Evolutionary conservation across 2,113 vertebrate species (phyloP).

Genomic region (Chloroceryle aenea): DNA sequence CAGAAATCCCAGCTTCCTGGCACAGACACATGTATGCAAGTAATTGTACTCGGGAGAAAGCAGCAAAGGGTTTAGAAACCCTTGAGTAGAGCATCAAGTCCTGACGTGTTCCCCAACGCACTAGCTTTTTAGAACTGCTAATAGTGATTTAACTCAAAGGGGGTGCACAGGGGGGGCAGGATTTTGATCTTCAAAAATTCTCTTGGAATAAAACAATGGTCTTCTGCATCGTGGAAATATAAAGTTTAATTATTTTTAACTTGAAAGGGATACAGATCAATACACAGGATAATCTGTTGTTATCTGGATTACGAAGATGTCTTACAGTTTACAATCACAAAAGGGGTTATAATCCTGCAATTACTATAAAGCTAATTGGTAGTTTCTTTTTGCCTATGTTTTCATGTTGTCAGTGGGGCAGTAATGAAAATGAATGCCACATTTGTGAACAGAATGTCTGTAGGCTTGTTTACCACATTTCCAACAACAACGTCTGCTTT

Average conservation of each 20-base stretch:
- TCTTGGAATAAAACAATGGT: neutral
- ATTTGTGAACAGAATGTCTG: conserved; percentile 76
- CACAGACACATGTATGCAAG: neutral
- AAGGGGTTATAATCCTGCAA: conserved; percentile 33
- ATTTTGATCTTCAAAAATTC: neutral
- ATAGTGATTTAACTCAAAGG: neutral
- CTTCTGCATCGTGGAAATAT: neutral
- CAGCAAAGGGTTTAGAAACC: neutral
- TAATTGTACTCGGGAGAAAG: neutral
- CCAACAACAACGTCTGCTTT: conserved; percentile 76
- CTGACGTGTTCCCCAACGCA: neutral
- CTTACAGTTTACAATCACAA: neutral
- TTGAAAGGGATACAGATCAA: conserved; percentile 37
- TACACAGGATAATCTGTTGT: conserved; percentile 3
- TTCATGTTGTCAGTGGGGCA: conserved; percentile 71
- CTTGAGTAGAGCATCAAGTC: neutral
- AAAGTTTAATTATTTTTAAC: conserved; percentile 64
- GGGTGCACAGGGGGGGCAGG: accelerated
- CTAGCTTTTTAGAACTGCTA: neutral
- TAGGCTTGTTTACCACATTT: conserved; percentile 74
- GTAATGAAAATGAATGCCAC: conserved; percentile 70
- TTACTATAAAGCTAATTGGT: conserved; percentile 57
- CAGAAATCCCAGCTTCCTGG: neutral
- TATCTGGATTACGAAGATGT: neutral
- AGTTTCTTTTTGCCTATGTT: conserved; percentile 58